A percentile compares a stretch with the other conserved stretches of the same genome.
Evolutionary conservation across 2,113 vertebrate species (phyloP).

Genomic region (Leptobrachium ailaonicum): DNA sequence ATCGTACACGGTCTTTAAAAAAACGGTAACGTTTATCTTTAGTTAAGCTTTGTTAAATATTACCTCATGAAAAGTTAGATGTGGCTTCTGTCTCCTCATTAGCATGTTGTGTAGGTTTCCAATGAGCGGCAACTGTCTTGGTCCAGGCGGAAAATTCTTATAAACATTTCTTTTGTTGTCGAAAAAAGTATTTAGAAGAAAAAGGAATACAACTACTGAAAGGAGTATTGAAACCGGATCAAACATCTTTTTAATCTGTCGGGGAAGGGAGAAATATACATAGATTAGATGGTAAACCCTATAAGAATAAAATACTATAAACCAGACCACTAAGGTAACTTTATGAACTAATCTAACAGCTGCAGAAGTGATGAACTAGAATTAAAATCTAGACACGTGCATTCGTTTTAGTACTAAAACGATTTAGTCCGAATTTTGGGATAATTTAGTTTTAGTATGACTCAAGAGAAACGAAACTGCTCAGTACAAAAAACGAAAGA

Average conservation of each 20-base stretch:
- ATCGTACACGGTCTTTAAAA: no score
- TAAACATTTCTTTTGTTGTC: not conserved
- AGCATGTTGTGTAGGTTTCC: conserved; percentile 48
- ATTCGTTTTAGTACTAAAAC: no score
- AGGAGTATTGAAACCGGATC: not conserved
- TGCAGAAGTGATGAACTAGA: not conserved
- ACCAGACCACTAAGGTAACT: not conserved
- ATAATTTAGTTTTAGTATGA: no score
- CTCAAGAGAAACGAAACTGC: no score
- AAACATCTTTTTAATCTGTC: not conserved
- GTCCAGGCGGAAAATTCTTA: conserved; percentile 48
- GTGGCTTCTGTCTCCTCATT: conserved; percentile 4
- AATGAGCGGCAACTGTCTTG: conserved; percentile 41
- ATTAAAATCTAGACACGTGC: no score
- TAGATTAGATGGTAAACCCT: not conserved
- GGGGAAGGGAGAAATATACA: not conserved
- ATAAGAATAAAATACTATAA: not conserved
- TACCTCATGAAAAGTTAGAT: conserved; percentile 20
- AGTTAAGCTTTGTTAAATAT: no score
- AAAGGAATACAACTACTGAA: not conserved
- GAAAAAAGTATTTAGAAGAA: not conserved
- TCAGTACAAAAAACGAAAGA: no score
- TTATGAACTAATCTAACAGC: not conserved
- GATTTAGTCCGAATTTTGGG: no score
- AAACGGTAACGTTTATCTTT: no score